Evolutionary conservation across 2,888 invertebrate species (phyloP).

Genomic region (Clitarchus hookeri): DNA sequence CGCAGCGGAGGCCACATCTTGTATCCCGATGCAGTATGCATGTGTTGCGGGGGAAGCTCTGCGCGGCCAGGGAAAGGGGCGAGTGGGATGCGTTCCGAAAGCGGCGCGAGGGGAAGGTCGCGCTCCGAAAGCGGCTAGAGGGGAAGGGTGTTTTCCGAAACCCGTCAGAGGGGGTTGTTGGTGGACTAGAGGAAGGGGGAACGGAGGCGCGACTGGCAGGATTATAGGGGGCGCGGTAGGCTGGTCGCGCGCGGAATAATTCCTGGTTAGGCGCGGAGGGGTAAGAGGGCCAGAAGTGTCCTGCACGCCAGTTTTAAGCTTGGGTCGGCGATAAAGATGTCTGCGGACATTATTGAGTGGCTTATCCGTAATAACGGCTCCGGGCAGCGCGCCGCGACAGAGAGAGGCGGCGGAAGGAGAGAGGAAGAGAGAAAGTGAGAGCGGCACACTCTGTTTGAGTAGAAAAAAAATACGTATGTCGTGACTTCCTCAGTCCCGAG

Average conservation of each 20-base stretch:
- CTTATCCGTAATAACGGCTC: constrained; percentile 33
- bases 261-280: constrained; percentile 32
- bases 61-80: neutral
- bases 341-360: constrained; percentile 36
- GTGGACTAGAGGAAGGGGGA: too few species aligned
- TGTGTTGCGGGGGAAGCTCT: neutral
- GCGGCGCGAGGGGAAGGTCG: too few species aligned
- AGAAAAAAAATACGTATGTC: neutral
- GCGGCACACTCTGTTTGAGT: neutral
- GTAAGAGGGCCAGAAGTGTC: neutral
- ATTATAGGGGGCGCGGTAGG: neutral
- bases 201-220: neutral
- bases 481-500: neutral
- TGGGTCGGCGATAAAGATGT: constrained; percentile 34
- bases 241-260: constrained; percentile 33
- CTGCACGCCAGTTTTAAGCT: constrained; percentile 30
- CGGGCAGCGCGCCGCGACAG: neutral
- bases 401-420: neutral
- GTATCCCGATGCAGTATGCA: constrained; percentile 6
- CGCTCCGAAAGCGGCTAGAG: too few species aligned
- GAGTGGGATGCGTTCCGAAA: too few species aligned
- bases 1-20: neutral
- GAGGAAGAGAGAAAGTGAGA: constrained; percentile 6
- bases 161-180: too few species aligned
- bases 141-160: too few species aligned